A percentile compares a stretch with the other conserved stretches of the same genome.
These are phyloP conservation scores for Sebastes melanostomus DNA, from an alignment of 2,797 vertebrate genomes.

Conservation along the genomic window DNA sequence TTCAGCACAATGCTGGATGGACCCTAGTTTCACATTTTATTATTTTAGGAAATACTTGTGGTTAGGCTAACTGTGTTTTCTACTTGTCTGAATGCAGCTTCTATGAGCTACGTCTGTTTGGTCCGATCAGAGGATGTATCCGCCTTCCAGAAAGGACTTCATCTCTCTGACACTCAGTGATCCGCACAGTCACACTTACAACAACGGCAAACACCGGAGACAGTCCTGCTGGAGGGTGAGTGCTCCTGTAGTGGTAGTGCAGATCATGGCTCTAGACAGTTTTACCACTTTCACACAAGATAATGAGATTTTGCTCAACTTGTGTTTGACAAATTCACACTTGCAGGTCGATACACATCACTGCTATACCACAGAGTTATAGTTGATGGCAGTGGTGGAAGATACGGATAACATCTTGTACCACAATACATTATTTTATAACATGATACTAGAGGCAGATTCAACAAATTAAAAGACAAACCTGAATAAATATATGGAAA, in stretches of 20 bases:
- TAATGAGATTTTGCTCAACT: background rate
- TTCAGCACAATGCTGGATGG: background rate
- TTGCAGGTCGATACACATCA: background rate
- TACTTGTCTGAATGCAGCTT: constrained; percentile 33
- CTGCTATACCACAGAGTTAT: background rate
- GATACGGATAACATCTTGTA: background rate
- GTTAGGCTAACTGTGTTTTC: background rate
- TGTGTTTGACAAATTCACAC: background rate
- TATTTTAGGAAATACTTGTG: background rate
- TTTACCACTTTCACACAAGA: background rate
- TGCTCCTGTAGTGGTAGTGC: background rate
- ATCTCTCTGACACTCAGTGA: constrained; percentile 89
- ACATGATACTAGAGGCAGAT: background rate
- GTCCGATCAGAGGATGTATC: constrained; percentile 82
- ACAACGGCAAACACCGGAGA: constrained; percentile 88
- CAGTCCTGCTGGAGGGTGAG: constrained; percentile 95
- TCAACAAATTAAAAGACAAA: background rate
- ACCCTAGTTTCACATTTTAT: background rate
- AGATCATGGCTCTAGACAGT: background rate
- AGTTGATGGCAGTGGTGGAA: background rate
- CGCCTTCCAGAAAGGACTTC: constrained; percentile 89
- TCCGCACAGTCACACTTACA: constrained; percentile 79
- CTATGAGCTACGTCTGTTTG: constrained; percentile 43
- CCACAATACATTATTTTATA: background rate
- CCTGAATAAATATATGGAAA: background rate